Conservation (phyloP, 2,113 vertebrate genomes). For the Ceuthmochares aereus region DNA sequence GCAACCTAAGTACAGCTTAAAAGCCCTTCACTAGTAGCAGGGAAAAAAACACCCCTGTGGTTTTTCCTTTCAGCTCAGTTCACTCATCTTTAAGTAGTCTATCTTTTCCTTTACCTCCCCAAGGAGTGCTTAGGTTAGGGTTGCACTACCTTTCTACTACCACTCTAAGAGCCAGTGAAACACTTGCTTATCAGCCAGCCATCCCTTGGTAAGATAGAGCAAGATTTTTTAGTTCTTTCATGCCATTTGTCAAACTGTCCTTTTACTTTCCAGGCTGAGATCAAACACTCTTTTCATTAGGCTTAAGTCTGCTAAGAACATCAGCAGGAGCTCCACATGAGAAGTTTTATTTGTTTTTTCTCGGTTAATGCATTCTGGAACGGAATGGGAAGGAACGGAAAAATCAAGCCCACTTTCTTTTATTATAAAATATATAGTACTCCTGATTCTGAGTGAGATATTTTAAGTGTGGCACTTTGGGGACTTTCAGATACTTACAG, state of each 20-base stretch:
- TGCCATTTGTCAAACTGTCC: conserved; percentile 31
- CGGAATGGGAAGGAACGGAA: not conserved
- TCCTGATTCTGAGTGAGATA: conserved; percentile 27
- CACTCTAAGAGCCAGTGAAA: not conserved
- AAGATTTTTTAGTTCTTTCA: conserved; percentile 16
- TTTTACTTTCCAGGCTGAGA: conserved; percentile 27
- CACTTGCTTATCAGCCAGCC: conserved; percentile 1
- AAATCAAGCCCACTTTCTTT: conserved; percentile 50
- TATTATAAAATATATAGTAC: conserved; percentile 38
- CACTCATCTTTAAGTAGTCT: not conserved
- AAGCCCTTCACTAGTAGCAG: not conserved
- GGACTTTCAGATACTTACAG: conserved; percentile 81
- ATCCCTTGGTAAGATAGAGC: not conserved
- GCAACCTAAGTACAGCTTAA: not conserved
- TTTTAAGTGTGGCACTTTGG: not conserved
- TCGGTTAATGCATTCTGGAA: conserved; percentile 39
- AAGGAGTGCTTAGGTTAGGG: not conserved
- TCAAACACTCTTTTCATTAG: conserved; percentile 55
- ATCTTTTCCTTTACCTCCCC: not conserved
- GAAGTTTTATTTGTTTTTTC: conserved; percentile 43
- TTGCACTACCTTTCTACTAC: not conserved
- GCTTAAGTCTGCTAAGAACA: conserved; percentile 55
- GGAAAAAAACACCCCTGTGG: not conserved
- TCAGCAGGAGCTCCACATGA: conserved; percentile 43
- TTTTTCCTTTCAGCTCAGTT: not conserved